Percentiles rank a stretch among this genome's conserved stretches.
Evolutionary conservation across 2,113 vertebrate species (phyloP).

Genomic region (Theristicus caerulescens): DNA sequence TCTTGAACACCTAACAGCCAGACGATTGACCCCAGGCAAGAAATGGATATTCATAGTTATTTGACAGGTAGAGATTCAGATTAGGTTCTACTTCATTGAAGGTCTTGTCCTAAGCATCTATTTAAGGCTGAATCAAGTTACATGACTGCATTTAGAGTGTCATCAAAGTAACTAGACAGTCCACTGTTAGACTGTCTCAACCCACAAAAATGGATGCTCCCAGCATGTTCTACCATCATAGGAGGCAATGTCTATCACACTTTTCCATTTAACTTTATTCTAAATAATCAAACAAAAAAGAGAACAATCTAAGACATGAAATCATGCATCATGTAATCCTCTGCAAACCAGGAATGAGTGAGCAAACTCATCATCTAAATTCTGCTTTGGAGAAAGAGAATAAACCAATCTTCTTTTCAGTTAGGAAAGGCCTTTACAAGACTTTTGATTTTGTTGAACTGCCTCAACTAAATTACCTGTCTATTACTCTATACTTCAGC

Average conservation of each 20-base stretch:
- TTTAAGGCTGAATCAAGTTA: background rate
- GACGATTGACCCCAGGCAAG: background rate
- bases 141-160: background rate
- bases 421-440: background rate
- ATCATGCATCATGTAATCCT: background rate
- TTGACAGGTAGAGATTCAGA: background rate
- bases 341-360: background rate
- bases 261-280: background rate
- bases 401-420: background rate
- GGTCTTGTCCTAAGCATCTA: background rate
- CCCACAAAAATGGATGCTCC: background rate
- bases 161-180: background rate
- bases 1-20: background rate
- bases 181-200: rapidly evolving
- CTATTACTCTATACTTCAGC: background rate
- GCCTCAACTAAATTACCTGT: background rate
- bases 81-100: background rate
- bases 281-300: background rate
- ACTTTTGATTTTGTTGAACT: background rate
- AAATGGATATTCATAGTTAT: background rate
- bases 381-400: background rate
- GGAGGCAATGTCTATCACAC: background rate
- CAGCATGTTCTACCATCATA: background rate
- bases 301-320: background rate
- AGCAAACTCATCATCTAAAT: background rate